These are phyloP conservation scores for Lycodopsis pacificus DNA, from an alignment of 2,797 vertebrate species.

Conservation along the genomic window DNA sequence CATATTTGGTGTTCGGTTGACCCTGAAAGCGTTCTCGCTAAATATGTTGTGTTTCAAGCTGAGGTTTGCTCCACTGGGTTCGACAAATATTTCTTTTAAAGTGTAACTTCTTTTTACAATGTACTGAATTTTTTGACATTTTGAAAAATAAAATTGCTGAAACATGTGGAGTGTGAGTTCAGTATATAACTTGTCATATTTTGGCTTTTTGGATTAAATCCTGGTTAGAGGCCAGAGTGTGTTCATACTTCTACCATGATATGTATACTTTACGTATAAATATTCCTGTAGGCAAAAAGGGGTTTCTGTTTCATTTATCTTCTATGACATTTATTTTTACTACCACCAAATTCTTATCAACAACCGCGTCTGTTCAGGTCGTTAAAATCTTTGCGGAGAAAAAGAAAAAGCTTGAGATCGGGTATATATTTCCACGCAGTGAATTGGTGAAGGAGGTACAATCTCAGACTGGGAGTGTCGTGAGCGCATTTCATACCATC, in stretches of 20 bases:
- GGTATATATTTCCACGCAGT: background rate
- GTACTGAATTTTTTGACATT: conserved; percentile 65
- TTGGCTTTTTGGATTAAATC: no score
- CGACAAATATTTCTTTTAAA: conserved; percentile 42
- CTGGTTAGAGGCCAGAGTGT: no score
- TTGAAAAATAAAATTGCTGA: conserved; percentile 70
- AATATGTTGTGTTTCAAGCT: conserved; percentile 20
- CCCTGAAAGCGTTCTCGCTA: conserved; percentile 15
- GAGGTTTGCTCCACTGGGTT: conserved; percentile 24
- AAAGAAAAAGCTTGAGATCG: background rate
- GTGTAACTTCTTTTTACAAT: conserved; percentile 55
- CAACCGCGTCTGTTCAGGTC: background rate
- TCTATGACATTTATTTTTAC: background rate
- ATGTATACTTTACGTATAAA: background rate
- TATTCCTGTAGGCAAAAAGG: no score
- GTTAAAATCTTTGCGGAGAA: background rate
- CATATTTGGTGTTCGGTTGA: conserved; percentile 32
- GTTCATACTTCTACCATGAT: no score
- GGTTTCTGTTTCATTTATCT: background rate
- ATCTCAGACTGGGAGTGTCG: background rate
- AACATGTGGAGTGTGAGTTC: conserved; percentile 12
- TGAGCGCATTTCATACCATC: background rate
- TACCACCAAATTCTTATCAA: background rate
- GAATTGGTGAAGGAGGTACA: background rate
- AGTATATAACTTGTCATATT: background rate